Evolutionary conservation across 2,888 invertebrate species (phyloP).

Genomic region (Automeris io): DNA sequence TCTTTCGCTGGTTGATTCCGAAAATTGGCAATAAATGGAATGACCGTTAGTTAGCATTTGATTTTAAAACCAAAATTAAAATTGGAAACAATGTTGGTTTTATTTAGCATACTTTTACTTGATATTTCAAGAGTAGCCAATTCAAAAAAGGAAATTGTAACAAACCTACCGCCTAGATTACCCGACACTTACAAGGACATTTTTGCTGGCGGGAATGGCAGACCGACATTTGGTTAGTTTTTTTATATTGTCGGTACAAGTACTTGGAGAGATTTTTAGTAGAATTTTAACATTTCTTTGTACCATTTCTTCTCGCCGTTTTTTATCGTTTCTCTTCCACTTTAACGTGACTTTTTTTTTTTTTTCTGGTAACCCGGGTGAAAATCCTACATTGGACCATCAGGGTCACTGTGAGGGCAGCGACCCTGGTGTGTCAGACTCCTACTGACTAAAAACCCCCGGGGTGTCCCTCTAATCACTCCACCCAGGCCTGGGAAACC

Average conservation of each 20-base stretch:
- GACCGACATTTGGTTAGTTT: constrained; percentile 32
- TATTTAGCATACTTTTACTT: constrained; percentile 4
- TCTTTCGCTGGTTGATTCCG: constrained; percentile 5
- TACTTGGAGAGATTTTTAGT: background rate
- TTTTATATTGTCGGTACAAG: background rate
- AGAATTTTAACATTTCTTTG: background rate
- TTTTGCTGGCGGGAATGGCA: constrained; percentile 25
- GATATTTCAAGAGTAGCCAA: background rate
- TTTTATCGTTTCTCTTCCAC: too few species aligned
- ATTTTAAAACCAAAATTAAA: background rate
- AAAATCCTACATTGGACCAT: too few species aligned
- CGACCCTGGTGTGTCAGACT: too few species aligned
- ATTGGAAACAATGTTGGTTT: constrained; percentile 3
- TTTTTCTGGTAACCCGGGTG: too few species aligned
- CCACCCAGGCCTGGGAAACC: too few species aligned
- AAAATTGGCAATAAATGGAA: background rate
- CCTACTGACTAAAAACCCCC: too few species aligned
- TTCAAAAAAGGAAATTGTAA: background rate
- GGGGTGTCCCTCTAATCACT: too few species aligned
- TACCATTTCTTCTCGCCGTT: background rate
- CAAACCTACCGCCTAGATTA: constrained; percentile 8
- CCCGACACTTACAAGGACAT: constrained; percentile 28
- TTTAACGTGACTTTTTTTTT: too few species aligned
- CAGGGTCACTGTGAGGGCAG: too few species aligned
- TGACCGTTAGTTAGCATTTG: background rate